Conservation (phyloP, 2,888 invertebrate genomes). For the Tiliacea citrago region DNA sequence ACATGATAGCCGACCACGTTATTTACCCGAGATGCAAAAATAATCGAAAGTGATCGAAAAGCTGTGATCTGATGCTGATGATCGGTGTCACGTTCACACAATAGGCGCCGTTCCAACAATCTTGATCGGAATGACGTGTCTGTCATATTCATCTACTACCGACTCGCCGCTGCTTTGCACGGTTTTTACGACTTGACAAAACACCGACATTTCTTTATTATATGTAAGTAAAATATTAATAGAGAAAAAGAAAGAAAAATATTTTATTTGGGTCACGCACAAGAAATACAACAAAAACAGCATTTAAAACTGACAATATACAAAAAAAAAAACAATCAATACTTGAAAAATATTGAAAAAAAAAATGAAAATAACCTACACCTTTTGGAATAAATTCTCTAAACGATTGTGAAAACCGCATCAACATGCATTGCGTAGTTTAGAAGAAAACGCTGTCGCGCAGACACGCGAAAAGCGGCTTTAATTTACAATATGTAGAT, state of each 20-base stretch:
- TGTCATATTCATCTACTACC: constrained; percentile 57
- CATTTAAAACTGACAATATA: too few species aligned
- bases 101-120: constrained; percentile 66
- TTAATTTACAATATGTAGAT: not conserved
- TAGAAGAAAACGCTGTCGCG: too few species aligned
- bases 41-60: constrained; percentile 62
- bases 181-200: not conserved
- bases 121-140: constrained; percentile 62
- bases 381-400: not conserved
- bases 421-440: too few species aligned
- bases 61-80: constrained; percentile 60
- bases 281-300: too few species aligned
- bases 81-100: constrained; percentile 63
- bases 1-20: constrained; percentile 49
- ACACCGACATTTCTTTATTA: not conserved
- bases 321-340: too few species aligned
- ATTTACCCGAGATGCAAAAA: constrained; percentile 61
- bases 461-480: too few species aligned
- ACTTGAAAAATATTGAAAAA: too few species aligned
- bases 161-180: not conserved
- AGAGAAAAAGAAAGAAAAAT: too few species aligned
- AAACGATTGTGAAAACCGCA: not conserved
- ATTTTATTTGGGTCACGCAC: too few species aligned
- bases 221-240: too few species aligned
- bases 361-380: not conserved